Evolutionary conservation across 1,140 invertebrate species (phyloP), one percentile per base, ranked within the genome.

Genomic region (Scaptomyza montana): DNA sequence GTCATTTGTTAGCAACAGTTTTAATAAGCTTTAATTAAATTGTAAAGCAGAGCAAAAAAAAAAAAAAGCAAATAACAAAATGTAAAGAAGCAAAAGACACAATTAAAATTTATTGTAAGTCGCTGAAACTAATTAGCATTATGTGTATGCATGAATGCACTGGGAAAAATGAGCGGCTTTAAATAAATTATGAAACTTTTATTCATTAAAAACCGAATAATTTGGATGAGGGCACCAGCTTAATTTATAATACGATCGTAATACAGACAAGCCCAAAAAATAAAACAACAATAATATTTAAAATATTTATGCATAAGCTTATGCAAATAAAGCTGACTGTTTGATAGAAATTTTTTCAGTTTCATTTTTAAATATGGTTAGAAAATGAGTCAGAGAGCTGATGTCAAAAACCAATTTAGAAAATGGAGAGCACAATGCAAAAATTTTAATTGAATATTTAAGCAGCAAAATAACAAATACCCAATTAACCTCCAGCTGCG

Each of bases 111-210:
- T 25, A 61, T 63, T 51, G 53, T 68, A 33, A 51, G 59, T 55
- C 41, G 73, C 73, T 87, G 82, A 82, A 87, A 87, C 82, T 82
- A 87, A 89, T 87, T 87, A 87, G 63, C 82, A 89, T 87, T 77
- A 89, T 87, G 89, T 68, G 75, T 79, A 79, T 79, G 84, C 84
- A 78, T 66, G 78, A 81, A 69, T 78, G 74, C 65, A 45, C 74
- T 21, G 63, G 16, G 30, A 50, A 55, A 75, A 57, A 71, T 45
- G 21, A 50, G 67, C 76, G 66, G 80, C 73, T 84, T 84, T 81
- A 78, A 87, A 86, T 87, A 81, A 86, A 81, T 81, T 74, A 80
- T 46, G 46, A 87, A 76, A 82, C 81, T 39, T 82, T 70, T 73
- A 82, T 77, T 79, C 87, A 86, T 89, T 86, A 86, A 86, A 82